These are phyloP conservation scores for Ceratina australensis DNA, from an alignment of 1,140 invertebrate genomes.

Conservation along the genomic window DNA sequence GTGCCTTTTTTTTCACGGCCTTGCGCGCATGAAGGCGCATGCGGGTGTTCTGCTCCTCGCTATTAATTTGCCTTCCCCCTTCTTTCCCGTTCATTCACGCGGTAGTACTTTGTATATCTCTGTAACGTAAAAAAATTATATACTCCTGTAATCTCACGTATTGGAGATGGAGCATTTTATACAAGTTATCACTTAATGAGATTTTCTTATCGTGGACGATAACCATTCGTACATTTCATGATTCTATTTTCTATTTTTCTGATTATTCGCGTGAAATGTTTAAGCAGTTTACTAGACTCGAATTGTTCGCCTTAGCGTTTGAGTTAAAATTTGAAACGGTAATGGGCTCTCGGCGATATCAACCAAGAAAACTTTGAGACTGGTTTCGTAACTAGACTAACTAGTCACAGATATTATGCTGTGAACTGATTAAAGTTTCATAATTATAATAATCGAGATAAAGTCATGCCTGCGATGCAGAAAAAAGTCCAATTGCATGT, in stretches of 20 bases:
- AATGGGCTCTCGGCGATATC: conserved; percentile 24
- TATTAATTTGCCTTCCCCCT: conserved; percentile 45
- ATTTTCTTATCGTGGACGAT: too few species aligned
- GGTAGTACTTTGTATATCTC: conserved; percentile 38
- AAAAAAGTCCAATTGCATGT: too few species aligned
- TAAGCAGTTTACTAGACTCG: neutral
- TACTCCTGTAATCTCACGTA: too few species aligned
- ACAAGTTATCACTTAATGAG: too few species aligned
- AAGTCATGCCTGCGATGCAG: neutral
- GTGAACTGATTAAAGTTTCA: neutral
- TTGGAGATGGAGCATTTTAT: too few species aligned
- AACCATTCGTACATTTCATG: too few species aligned
- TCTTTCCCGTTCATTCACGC: conserved; percentile 53
- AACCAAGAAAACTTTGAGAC: conserved; percentile 17
- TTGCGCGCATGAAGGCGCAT: conserved; percentile 58
- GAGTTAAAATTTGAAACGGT: conserved; percentile 13
- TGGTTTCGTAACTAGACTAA: conserved; percentile 4
- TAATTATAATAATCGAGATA: neutral
- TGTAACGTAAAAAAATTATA: too few species aligned
- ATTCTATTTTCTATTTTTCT: too few species aligned
- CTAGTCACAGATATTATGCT: neutral
- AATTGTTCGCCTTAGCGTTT: conserved; percentile 37
- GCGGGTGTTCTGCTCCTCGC: conserved; percentile 56
- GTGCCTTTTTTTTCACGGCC: conserved; percentile 57
- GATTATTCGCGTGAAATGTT: too few species aligned